These are phyloP conservation scores for Sanderia malayensis DNA, from an alignment of 30 jellyfish, hydroid and myxozoan species.

Conservation along the genomic window DNA sequence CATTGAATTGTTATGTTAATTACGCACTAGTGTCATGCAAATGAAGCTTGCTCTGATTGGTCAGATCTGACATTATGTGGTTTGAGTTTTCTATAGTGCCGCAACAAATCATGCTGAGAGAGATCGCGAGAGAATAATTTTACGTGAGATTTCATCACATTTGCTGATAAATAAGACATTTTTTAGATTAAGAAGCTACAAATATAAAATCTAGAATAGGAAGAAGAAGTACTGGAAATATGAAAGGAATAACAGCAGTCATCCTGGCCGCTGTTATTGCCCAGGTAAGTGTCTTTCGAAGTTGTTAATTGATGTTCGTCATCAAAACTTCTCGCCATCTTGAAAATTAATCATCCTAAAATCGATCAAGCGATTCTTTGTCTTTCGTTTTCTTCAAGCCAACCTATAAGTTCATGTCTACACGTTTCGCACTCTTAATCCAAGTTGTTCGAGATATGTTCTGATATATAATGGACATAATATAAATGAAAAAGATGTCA, in stretches of 20 bases:
- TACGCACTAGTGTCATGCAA: neutral
- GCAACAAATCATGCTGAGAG: slow-evolving; percentile 12
- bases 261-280: slow-evolving; percentile 37
- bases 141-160: neutral
- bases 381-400: neutral
- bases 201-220: too few species aligned
- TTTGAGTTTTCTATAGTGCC: neutral
- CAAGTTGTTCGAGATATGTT: too few species aligned
- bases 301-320: neutral
- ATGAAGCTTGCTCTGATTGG: neutral
- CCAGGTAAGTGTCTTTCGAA: slow-evolving; percentile 31
- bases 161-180: too few species aligned
- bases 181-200: too few species aligned
- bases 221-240: too few species aligned
- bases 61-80: neutral
- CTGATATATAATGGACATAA: too few species aligned
- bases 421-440: too few species aligned
- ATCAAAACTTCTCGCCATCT: slow-evolving; percentile 38
- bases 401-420: too few species aligned
- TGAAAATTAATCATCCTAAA: slow-evolving; percentile 14
- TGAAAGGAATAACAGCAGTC: neutral
- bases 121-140: neutral
- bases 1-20: neutral
- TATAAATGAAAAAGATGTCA: too few species aligned
- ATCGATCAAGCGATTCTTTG: neutral